Evolutionary conservation across 2,797 vertebrate species (phyloP).

Genomic region (Melopsittacus undulatus): DNA sequence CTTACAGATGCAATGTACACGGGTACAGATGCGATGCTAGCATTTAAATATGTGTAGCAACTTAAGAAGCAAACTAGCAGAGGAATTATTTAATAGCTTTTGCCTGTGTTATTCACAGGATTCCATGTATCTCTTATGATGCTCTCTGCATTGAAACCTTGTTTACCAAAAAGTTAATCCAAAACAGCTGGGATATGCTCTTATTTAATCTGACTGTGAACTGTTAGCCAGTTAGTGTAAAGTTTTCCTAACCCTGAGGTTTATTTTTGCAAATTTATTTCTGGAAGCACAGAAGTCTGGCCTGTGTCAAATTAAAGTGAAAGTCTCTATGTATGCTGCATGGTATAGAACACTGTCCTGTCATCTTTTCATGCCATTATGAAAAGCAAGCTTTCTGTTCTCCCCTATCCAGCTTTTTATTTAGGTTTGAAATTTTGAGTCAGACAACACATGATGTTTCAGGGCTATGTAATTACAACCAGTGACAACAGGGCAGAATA

Average conservation of each 20-base stretch:
- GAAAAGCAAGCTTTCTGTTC: background rate
- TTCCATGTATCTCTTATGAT: background rate
- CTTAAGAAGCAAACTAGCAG: background rate
- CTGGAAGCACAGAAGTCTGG: background rate
- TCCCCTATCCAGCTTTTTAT: background rate
- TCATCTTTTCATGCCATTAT: background rate
- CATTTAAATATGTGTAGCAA: background rate
- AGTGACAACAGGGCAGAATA: background rate
- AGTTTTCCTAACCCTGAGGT: background rate
- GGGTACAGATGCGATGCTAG: background rate
- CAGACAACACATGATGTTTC: background rate
- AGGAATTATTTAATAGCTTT: background rate
- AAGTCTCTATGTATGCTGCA: fast-evolving
- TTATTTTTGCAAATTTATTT: background rate
- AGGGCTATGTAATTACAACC: background rate
- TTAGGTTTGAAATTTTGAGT: background rate
- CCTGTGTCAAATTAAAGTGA: background rate
- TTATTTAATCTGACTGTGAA: background rate
- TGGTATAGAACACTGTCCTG: background rate
- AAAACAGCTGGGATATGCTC: background rate
- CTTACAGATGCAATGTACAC: background rate
- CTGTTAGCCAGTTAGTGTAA: background rate
- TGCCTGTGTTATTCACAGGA: background rate
- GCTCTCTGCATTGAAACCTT: background rate
- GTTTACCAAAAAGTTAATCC: background rate